Evolutionary conservation across 2,888 invertebrate species (phyloP).

Genomic region (Crepidodera aurea): DNA sequence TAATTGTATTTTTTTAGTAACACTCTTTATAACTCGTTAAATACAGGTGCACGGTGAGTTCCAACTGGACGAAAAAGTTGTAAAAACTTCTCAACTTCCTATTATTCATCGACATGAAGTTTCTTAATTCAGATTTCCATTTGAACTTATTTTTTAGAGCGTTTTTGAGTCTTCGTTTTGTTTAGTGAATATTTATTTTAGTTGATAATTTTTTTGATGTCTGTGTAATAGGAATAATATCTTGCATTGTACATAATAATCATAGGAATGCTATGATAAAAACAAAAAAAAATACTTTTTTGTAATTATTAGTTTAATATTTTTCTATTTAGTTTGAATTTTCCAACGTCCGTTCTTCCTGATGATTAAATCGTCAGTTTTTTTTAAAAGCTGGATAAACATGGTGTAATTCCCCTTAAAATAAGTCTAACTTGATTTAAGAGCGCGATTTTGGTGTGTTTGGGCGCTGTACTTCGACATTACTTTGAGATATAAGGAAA

Average conservation of each 20-base stretch:
- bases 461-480: no score
- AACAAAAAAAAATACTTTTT: neutral
- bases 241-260: constrained; percentile 15
- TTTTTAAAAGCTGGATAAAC: no score
- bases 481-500: no score
- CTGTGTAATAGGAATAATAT: neutral
- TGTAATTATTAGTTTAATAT: neutral
- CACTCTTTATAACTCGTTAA: constrained; percentile 26
- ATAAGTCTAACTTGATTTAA: no score
- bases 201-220: constrained; percentile 3
- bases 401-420: no score
- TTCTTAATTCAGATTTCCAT: constrained; percentile 17
- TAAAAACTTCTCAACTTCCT: constrained; percentile 35
- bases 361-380: no score
- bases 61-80: constrained; percentile 28
- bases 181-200: constrained; percentile 21
- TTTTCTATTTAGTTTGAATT: neutral
- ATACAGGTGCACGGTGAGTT: constrained; percentile 40
- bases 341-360: neutral
- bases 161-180: no score
- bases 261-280: constrained; percentile 9
- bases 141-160: constrained; percentile 14
- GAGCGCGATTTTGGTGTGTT: no score
- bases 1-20: no score
- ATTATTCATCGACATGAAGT: constrained; percentile 33